Evolutionary conservation across 2,888 invertebrate species (phyloP), one percentile per base, ranked within the genome.

Genomic region (Tineola bisselliella): DNA sequence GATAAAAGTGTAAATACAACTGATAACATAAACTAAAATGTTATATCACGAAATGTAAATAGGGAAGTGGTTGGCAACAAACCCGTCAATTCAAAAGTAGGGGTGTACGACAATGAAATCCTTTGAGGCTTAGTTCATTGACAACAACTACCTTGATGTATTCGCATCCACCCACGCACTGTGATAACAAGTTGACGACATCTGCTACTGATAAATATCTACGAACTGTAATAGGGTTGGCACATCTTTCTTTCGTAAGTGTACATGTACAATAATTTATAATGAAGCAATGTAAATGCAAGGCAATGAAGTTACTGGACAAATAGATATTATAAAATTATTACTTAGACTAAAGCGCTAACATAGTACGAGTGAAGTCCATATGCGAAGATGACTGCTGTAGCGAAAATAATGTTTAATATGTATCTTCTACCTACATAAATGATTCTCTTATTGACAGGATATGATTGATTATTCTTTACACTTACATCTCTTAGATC

Each of bases 61-160:
- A 83, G 77, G 84, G 86, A 86, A 86, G 79, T 76, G 70, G 69
- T 73, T 70, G 70, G 71, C 70, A 68, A 69, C 65, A 64, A 25
- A 66, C 68, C 75, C 74, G 71, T 71, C 70, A 73, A 15, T 58
- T n/a, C 33, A 33, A 58, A 19, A 11, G 74, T 75, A 74, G 74
- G 82, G 84, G 83, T 74, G 69, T 63, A 65, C 69, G 77, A 86
- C 84, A 86, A 84, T 75, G 83, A 71, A 58, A 62, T 66, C 72
- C 84, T 77, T 86, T 86, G 77, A 81, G 77, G 77, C 70, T 73
- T 8, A 69, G 77, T 77, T 76, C 80, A 76, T 78, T 76, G n/a
- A n/a, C n/a, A n/a, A n/a, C 25, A 76, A 75, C 78, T 69, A 70
- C 74, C 71, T 71, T 67, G 71, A 69, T 69, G 71, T 70, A 25